Conservation (phyloP, 30 jellyfish, hydroid and myxozoan genomes). For the Clytia hemisphaerica region DNA sequence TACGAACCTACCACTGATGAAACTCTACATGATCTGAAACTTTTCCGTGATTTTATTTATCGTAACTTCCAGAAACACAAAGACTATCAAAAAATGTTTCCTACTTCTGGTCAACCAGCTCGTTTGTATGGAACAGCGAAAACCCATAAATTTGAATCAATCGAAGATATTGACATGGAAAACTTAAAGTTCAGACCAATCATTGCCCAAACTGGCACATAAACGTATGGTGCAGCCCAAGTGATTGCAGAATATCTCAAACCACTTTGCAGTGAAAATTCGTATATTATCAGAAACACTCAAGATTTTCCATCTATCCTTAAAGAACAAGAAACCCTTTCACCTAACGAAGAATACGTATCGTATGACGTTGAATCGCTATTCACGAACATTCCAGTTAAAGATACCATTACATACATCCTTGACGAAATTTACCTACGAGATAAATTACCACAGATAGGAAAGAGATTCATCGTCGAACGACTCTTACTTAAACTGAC, state of each 20-base stretch:
- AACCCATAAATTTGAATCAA: conserved; percentile 23
- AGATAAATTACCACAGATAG: too few species aligned
- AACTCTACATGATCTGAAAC: conserved; percentile 12
- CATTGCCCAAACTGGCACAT: conserved; percentile 34
- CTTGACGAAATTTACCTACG: too few species aligned
- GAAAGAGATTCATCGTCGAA: too few species aligned
- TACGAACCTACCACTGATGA: conserved; percentile 23
- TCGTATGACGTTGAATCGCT: too few species aligned
- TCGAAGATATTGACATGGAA: conserved; percentile 15
- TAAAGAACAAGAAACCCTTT: conserved; percentile 11
- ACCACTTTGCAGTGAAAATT: conserved; percentile 17
- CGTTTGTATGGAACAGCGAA: too few species aligned
- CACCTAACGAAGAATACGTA: too few species aligned
- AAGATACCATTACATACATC: too few species aligned
- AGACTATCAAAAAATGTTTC: conserved; percentile 3
- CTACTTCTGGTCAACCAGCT: conserved; percentile 9
- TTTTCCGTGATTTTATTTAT: conserved; percentile 27
- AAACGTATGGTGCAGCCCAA: conserved; percentile 17
- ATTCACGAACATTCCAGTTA: too few species aligned
- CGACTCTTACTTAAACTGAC: too few species aligned
- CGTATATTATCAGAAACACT: conserved; percentile 16
- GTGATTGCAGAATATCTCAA: conserved; percentile 24
- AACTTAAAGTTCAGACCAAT: conserved; percentile 29
- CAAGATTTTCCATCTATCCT: conserved; percentile 8
- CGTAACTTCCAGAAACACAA: conserved; percentile 6